phyloP scores from a whole-genome alignment of 2,113 vertebrate genomes.

The Myrmophylax atrothorax region DNA sequence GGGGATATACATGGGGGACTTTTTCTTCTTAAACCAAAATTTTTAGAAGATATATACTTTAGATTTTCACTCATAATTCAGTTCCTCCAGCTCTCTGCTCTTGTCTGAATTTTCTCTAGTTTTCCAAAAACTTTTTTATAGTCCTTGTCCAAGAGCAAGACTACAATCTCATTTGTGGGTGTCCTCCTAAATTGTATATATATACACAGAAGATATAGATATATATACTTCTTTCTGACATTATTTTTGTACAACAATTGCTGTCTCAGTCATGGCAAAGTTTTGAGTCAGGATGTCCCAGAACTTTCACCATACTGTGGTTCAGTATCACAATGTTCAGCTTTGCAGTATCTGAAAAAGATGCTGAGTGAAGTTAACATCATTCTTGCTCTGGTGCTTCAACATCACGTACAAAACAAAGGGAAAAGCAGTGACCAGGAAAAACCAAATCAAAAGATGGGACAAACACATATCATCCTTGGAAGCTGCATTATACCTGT shows the following conservation, averaged over 20 bases:
- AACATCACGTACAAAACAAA: background rate
- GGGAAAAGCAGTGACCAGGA: background rate
- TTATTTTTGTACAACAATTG: background rate
- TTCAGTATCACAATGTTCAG: background rate
- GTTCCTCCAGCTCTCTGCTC: background rate
- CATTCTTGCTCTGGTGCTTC: background rate
- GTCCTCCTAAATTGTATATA: background rate
- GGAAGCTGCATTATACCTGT: background rate
- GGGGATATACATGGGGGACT: background rate
- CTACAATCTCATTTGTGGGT: background rate
- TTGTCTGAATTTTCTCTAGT: background rate
- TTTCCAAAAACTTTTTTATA: background rate
- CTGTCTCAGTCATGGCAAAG: background rate
- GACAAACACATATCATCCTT: background rate
- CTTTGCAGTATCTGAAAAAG: background rate
- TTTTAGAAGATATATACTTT: background rate
- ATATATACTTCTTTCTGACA: background rate
- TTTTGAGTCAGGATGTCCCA: background rate
- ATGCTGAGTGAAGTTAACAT: background rate
- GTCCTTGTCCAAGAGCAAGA: background rate
- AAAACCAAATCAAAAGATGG: background rate
- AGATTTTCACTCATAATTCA: background rate
- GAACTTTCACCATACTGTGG: background rate
- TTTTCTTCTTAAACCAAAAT: background rate
- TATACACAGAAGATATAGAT: background rate